Evolutionary conservation across 2,113 vertebrate genomes (phyloP).

Genomic region (Sinosuthora webbiana): DNA sequence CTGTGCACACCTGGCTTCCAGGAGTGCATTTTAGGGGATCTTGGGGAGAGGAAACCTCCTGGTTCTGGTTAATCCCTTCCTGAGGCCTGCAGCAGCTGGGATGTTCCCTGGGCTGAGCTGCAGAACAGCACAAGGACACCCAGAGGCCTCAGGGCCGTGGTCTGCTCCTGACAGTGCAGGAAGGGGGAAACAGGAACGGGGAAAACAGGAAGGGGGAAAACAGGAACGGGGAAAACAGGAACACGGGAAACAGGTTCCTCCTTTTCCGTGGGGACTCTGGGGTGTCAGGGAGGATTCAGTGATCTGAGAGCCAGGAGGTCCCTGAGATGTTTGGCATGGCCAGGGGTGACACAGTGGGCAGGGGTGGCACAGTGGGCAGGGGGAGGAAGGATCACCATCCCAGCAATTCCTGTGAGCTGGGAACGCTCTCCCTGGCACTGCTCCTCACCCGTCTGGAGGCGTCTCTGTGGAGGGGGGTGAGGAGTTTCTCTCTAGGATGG

Average conservation of each 20-base stretch:
- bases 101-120: background rate
- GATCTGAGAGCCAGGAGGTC: background rate
- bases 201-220: too few relatives aligned
- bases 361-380: background rate
- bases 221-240: too few relatives aligned
- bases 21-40: background rate
- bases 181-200: too few relatives aligned
- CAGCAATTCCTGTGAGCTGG: background rate
- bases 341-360: too few relatives aligned
- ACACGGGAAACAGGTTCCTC: too few relatives aligned
- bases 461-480: background rate
- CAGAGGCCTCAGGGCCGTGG: fast-evolving
- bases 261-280: background rate
- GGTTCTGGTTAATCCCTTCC: background rate
- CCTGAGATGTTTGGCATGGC: background rate
- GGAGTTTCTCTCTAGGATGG: background rate
- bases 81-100: background rate
- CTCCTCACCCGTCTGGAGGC: background rate
- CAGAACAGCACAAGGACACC: background rate
- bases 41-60: background rate
- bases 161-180: background rate
- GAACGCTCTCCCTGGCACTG: background rate
- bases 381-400: background rate
- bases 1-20: background rate
- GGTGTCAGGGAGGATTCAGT: background rate